Percentiles rank a stretch among this genome's conserved stretches.
phyloP scores from a whole-genome alignment of 2,888 invertebrate genomes.

The Stegophylla sp. region DNA sequence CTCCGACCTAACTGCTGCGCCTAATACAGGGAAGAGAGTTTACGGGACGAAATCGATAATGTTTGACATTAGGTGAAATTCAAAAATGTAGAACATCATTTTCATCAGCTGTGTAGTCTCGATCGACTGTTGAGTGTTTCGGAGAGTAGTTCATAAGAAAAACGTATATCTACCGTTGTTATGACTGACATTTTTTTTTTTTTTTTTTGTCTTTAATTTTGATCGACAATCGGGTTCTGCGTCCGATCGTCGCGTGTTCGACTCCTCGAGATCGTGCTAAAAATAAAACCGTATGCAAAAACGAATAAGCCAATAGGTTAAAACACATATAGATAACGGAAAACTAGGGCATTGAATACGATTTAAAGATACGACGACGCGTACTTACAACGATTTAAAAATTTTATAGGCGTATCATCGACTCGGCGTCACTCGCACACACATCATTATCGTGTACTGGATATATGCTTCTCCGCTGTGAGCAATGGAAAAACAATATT shows the following conservation, averaged over 20 bases:
- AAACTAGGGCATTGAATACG: not conserved
- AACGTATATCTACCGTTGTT: not conserved
- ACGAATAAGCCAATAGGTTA: slow-evolving; percentile 12
- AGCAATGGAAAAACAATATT: not conserved
- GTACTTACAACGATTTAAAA: not conserved
- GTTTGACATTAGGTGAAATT: not conserved
- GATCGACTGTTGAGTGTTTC: not conserved
- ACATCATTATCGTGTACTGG: not conserved
- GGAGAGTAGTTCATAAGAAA: not conserved
- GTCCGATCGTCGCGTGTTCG: not conserved
- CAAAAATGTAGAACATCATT: not conserved
- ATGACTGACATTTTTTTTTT: no score
- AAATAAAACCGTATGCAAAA: not conserved
- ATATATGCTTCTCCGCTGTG: not conserved
- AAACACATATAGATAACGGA: slow-evolving; percentile 34
- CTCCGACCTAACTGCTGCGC: not conserved
- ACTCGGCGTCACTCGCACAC: not conserved
- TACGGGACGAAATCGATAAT: no score
- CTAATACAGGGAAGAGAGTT: slow-evolving; percentile 13
- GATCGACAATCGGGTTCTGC: not conserved
- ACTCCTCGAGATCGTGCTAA: not conserved
- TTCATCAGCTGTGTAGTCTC: no score
- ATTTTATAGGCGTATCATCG: no score
- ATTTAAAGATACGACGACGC: not conserved
- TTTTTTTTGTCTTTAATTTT: not conserved